These are phyloP conservation scores for Dipodomys ordii DNA, from an alignment of 2,113 vertebrate genomes.

Conservation along the genomic window DNA sequence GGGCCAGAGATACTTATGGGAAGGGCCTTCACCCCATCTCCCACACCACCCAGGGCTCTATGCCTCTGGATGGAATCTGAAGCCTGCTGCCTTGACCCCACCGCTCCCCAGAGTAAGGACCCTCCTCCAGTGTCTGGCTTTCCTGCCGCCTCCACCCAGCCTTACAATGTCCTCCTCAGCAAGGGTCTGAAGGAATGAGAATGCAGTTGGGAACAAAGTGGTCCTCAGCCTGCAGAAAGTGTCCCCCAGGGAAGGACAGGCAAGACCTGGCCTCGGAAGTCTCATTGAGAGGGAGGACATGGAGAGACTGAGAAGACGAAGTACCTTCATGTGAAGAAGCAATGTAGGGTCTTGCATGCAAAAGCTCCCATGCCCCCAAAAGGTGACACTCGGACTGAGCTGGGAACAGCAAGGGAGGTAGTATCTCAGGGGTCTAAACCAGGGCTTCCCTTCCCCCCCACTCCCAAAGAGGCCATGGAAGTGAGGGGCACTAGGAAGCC, in stretches of 20 bases:
- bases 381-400: background rate
- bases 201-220: no score
- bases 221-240: background rate
- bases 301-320: background rate
- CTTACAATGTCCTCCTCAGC: background rate
- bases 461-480: rapidly evolving
- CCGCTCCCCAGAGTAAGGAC: no score
- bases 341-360: background rate
- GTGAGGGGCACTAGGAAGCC: background rate
- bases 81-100: background rate
- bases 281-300: rapidly evolving
- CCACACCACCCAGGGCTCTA: background rate
- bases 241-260: background rate
- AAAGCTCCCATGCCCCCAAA: background rate
- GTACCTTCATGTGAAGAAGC: background rate
- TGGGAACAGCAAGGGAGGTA: background rate
- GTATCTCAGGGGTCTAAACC: background rate
- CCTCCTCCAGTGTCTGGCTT: background rate
- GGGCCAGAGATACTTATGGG: rapidly evolving
- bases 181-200: background rate
- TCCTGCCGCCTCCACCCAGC: no score
- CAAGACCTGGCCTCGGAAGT: background rate
- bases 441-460: background rate
- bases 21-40: background rate
- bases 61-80: background rate